These are phyloP conservation scores for Epizoanthus ramosus DNA, from an alignment of 92 coral and sea anemone genomes.

Conservation along the genomic window DNA sequence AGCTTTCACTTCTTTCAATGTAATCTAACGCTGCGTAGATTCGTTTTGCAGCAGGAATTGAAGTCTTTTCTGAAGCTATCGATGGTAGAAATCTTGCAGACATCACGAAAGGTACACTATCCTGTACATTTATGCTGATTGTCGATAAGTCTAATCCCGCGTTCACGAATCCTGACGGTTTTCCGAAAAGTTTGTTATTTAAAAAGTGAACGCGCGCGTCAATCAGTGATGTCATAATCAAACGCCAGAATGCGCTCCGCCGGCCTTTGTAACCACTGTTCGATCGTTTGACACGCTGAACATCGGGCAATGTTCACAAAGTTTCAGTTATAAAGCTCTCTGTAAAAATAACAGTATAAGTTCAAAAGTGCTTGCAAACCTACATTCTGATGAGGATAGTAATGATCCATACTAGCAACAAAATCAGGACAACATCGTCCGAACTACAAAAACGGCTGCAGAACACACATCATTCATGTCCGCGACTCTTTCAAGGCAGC, in stretches of 20 bases:
- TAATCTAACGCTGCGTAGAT: slow-evolving; percentile 71
- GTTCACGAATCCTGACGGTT: not conserved
- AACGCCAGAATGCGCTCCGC: too few relatives aligned
- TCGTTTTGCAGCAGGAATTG: slow-evolving; percentile 71
- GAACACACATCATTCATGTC: not conserved
- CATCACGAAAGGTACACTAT: slow-evolving; percentile 7
- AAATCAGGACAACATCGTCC: slow-evolving; percentile 4
- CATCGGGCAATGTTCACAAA: too few relatives aligned
- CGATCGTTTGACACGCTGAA: too few relatives aligned
- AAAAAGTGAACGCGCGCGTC: slow-evolving; percentile 6
- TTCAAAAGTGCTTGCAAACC: too few relatives aligned
- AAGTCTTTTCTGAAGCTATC: slow-evolving; percentile 56
- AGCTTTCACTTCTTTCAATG: slow-evolving; percentile 51
- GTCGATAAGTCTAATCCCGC: not conserved
- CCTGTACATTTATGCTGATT: not conserved
- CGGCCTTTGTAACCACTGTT: too few relatives aligned
- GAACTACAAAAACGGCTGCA: slow-evolving; percentile 13
- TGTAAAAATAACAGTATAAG: too few relatives aligned
- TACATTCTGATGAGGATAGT: too few relatives aligned
- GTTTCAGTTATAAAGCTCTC: too few relatives aligned
- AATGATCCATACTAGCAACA: too few relatives aligned
- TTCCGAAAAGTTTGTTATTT: not conserved
- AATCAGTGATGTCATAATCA: slow-evolving; percentile 34
- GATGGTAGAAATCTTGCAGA: slow-evolving; percentile 59
- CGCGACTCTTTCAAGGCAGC: not conserved